Evolutionary conservation across 2,113 vertebrate species (phyloP).

Genomic region (Hippoglossus stenolepis): DNA sequence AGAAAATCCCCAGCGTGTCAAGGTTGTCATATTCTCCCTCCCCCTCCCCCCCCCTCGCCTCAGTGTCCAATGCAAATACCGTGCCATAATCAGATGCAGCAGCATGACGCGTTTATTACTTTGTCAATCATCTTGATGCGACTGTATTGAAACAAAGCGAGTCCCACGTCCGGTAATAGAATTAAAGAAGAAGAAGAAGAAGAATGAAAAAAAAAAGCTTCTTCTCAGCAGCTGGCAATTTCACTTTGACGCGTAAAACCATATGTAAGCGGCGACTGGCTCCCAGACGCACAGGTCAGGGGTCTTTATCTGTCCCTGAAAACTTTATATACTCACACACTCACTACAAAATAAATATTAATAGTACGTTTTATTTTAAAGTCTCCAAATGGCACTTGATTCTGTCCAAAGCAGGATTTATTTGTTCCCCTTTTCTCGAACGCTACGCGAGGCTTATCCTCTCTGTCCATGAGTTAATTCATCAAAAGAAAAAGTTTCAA

Average conservation of each 20-base stretch:
- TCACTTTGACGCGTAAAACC: conserved; percentile 60
- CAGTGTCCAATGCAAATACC: conserved; percentile 78
- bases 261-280: conserved; percentile 50
- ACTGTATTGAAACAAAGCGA: conserved; percentile 77
- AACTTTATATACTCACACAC: conserved; percentile 12
- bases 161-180: conserved; percentile 71
- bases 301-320: conserved; percentile 29
- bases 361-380: conserved; percentile 14
- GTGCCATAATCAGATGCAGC: conserved; percentile 77
- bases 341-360: conserved; percentile 18
- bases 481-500: conserved; percentile 88
- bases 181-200: conserved; percentile 49
- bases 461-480: conserved; percentile 88
- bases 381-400: conserved; percentile 39
- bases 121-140: conserved; percentile 81
- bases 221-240: conserved; percentile 55
- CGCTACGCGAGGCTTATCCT: conserved; percentile 68
- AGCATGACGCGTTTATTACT: conserved; percentile 80
- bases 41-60: conserved; percentile 36
- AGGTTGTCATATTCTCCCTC: conserved; percentile 73
- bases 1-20: conserved; percentile 77
- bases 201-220: background rate
- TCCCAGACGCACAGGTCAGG: conserved; percentile 44
- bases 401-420: conserved; percentile 27
- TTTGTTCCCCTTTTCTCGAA: conserved; percentile 15